Percentiles rank a stretch among this genome's conserved stretches.
These are phyloP conservation scores for Clamator glandarius DNA, from an alignment of 2,797 vertebrate genomes.

Conservation along the genomic window DNA sequence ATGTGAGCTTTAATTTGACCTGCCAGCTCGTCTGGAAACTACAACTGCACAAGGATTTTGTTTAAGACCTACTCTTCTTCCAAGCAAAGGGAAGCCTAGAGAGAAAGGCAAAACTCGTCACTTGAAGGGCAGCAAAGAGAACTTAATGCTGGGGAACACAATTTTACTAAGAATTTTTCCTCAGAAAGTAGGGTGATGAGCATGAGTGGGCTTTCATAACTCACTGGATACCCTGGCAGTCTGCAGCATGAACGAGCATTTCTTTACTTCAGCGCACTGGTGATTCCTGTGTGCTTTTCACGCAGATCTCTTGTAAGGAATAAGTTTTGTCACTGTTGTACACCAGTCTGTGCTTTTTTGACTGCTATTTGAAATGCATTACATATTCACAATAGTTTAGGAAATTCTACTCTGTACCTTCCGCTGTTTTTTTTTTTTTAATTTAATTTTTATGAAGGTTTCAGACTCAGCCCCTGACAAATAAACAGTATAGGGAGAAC, in stretches of 20 bases:
- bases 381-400: background rate
- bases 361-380: background rate
- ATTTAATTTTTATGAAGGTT: background rate
- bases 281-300: background rate
- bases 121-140: background rate
- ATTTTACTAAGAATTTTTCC: background rate
- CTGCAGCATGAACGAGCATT: conserved; percentile 36
- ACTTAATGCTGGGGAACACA: background rate
- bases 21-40: conserved; percentile 25
- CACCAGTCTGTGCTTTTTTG: background rate
- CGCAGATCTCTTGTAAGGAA: background rate
- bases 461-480: background rate
- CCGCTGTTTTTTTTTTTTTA: background rate
- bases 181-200: conserved; percentile 22
- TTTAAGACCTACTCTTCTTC: background rate
- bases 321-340: background rate
- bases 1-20: background rate
- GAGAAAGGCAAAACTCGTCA: background rate
- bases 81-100: background rate
- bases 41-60: background rate
- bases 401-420: background rate
- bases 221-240: background rate
- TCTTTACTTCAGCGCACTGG: background rate
- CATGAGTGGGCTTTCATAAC: conserved; percentile 12
- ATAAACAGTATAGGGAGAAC: background rate